Evolutionary conservation across 1,140 invertebrate species (phyloP).

Genomic region (Drosophila sproati): DNA sequence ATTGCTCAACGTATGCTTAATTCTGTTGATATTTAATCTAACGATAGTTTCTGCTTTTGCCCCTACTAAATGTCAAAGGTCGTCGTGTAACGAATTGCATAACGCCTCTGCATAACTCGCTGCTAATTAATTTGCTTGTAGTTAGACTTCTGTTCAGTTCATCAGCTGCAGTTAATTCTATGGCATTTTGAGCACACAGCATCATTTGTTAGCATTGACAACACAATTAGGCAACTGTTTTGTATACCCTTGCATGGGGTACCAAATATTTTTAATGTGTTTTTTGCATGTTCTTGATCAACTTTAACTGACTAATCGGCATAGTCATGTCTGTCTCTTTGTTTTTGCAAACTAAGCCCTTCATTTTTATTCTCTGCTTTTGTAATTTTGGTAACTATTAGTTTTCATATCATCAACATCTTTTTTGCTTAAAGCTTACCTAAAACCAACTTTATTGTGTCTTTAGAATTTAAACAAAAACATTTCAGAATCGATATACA

Average conservation of each 20-base stretch:
- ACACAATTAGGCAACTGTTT: constrained; percentile 31
- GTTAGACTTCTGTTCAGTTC: constrained; percentile 24
- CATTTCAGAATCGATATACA: no score
- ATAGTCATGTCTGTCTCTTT: no score
- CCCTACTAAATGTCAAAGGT: constrained; percentile 61
- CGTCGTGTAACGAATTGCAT: constrained; percentile 33
- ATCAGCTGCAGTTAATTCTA: constrained; percentile 37
- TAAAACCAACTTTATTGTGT: no score
- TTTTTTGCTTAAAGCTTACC: no score
- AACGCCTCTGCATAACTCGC: constrained; percentile 1
- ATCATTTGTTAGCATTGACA: constrained; percentile 52
- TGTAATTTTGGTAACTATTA: no score
- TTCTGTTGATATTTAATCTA: constrained; percentile 72
- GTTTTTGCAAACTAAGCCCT: no score
- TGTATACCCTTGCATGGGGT: background rate
- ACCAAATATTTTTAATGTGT: background rate
- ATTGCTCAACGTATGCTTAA: constrained; percentile 62
- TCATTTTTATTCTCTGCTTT: no score
- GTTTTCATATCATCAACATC: no score
- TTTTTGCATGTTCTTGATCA: background rate
- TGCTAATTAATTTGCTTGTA: constrained; percentile 60
- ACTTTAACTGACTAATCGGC: background rate
- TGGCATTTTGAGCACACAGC: constrained; percentile 3
- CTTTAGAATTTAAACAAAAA: no score
- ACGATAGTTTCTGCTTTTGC: constrained; percentile 6